Evolutionary conservation across 2,888 invertebrate species (phyloP).

Genomic region (Schrankia costaestrigalis): DNA sequence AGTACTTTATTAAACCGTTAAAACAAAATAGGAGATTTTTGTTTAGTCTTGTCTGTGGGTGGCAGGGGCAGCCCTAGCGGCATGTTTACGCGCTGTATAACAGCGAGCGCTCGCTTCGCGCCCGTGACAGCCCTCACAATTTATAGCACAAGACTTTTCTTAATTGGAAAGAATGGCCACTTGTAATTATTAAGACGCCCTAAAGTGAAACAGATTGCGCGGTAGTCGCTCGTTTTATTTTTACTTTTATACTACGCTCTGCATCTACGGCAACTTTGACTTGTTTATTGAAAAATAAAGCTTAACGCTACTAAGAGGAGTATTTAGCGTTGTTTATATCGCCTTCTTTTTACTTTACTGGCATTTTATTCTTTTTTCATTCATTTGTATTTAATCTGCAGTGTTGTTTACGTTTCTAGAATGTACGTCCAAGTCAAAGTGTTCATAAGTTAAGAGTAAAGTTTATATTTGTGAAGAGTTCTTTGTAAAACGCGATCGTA

Average conservation of each 20-base stretch:
- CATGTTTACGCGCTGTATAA: conserved; percentile 69
- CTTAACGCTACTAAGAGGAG: conserved; percentile 25
- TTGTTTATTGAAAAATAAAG: conserved; percentile 41
- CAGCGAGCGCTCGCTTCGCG: conserved; percentile 52
- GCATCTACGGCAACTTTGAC: conserved; percentile 31
- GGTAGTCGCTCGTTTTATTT: conserved; percentile 63
- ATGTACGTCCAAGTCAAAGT: too few species aligned
- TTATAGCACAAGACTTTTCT: conserved; percentile 78
- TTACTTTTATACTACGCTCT: conserved; percentile 47
- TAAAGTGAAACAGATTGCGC: conserved; percentile 80
- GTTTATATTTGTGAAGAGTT: conserved; percentile 9
- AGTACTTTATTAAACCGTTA: conserved; percentile 66
- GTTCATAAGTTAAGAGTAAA: too few species aligned
- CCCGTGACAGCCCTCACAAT: conserved; percentile 73
- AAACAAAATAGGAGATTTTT: conserved; percentile 47
- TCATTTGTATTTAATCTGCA: neutral
- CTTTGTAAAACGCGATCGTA: conserved; percentile 31
- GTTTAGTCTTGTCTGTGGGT: conserved; percentile 31
- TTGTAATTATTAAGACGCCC: conserved; percentile 80
- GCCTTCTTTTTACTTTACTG: conserved; percentile 18
- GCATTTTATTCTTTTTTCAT: conserved; percentile 13
- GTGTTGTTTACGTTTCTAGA: too few species aligned
- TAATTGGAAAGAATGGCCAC: conserved; percentile 81
- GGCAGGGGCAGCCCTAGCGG: conserved; percentile 64
- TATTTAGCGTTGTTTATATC: conserved; percentile 28